Evolutionary conservation across 2,113 vertebrate genomes (phyloP).

Genomic region (Lichenostomus cassidix): DNA sequence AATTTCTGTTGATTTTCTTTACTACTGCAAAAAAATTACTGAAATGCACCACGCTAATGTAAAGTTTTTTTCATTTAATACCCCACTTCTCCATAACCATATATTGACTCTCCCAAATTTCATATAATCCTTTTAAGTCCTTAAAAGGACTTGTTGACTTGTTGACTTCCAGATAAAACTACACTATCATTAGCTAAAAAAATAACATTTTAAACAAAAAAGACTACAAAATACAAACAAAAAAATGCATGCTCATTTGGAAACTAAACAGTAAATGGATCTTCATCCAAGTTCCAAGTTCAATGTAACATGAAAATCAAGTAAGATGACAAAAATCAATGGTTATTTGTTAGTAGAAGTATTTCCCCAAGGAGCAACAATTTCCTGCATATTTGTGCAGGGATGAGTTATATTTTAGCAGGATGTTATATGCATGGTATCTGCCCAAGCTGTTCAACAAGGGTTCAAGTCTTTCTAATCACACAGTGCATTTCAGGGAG

Average conservation of each 20-base stretch:
- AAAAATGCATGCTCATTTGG: neutral
- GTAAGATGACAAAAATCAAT: neutral
- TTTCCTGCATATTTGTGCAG: neutral
- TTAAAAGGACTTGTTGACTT: too few relatives aligned
- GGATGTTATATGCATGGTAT: neutral
- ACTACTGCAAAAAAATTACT: neutral
- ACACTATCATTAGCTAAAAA: neutral
- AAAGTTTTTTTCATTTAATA: neutral
- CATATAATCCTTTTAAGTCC: neutral
- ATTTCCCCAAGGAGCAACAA: neutral
- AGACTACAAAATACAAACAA: neutral
- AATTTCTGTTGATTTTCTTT: neutral
- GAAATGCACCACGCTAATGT: neutral
- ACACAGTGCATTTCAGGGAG: neutral
- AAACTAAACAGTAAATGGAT: neutral
- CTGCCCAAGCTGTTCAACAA: neutral
- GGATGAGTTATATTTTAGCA: neutral
- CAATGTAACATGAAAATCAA: neutral
- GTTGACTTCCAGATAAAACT: neutral
- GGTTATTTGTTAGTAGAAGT: neutral
- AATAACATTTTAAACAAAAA: neutral
- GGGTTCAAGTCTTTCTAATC: neutral
- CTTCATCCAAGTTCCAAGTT: neutral
- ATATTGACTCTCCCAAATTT: neutral
- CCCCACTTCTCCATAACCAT: neutral